Conservation (phyloP, 2,113 vertebrate species). For the Vidua chalybeata region DNA sequence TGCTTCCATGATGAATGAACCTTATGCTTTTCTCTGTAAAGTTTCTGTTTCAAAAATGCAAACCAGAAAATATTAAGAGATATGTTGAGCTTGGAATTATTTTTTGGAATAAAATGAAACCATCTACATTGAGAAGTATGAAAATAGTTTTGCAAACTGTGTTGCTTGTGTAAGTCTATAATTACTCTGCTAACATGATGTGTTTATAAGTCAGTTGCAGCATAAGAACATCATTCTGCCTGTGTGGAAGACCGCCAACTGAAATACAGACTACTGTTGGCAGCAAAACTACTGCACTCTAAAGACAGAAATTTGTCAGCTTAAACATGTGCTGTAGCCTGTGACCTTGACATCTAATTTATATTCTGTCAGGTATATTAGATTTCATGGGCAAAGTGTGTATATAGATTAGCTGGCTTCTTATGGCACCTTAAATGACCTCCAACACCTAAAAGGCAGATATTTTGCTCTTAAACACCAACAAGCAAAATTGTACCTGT, state of each 20-base stretch:
- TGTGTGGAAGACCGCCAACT: not conserved
- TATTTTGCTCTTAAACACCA: not conserved
- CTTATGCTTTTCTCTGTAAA: not conserved
- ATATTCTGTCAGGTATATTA: not conserved
- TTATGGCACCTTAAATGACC: not conserved
- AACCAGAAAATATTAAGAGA: not conserved
- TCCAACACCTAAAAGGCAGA: not conserved
- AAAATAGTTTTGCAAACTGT: slow-evolving; percentile 1
- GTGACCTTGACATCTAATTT: slow-evolving; percentile 26
- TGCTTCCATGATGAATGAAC: not conserved
- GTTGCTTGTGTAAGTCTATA: not conserved
- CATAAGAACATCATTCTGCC: not conserved
- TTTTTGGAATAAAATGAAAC: not conserved
- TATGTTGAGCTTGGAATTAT: not conserved
- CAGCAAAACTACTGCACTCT: not conserved
- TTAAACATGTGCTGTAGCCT: not conserved
- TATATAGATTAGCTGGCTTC: not conserved
- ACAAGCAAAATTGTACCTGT: not conserved
- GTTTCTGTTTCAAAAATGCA: not conserved
- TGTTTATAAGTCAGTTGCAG: slow-evolving; percentile 22
- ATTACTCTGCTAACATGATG: slow-evolving; percentile 33
- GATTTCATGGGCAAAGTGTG: not conserved
- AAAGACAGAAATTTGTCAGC: not conserved
- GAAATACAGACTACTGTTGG: slow-evolving; percentile 12
- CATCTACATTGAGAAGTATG: not conserved